Evolutionary conservation across 2,797 vertebrate species (phyloP).

Genomic region (Pangasius larnaudii): DNA sequence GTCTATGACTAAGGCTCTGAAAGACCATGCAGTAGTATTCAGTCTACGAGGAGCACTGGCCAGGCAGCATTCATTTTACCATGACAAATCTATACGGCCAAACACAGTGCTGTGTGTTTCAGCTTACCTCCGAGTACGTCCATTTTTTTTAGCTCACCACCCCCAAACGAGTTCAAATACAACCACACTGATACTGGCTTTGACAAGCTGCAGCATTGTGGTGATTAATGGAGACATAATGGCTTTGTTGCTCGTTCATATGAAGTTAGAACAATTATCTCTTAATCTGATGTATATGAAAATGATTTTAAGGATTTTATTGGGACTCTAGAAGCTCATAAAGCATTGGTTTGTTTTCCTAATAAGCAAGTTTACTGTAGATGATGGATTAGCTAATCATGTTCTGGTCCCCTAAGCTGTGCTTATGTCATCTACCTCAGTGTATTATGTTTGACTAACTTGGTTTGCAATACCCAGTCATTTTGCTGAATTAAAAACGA

Average conservation of each 20-base stretch:
- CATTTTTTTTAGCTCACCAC: constrained; percentile 36
- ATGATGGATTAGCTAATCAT: constrained; percentile 1
- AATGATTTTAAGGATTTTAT: constrained; percentile 8
- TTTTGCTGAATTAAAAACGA: background rate
- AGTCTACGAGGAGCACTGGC: constrained; percentile 80
- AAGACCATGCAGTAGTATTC: constrained; percentile 83
- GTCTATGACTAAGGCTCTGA: constrained; percentile 83
- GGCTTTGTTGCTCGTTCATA: constrained; percentile 40
- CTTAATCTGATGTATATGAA: background rate
- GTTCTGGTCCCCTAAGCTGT: background rate
- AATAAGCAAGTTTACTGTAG: background rate
- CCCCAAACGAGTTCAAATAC: constrained; percentile 69
- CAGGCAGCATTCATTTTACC: constrained; percentile 82
- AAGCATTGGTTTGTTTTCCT: background rate
- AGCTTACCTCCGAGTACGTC: constrained; percentile 35
- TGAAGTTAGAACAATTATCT: background rate
- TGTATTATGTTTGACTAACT: constrained; percentile 1
- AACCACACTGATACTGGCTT: constrained; percentile 74
- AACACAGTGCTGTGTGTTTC: constrained; percentile 86
- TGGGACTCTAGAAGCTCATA: background rate
- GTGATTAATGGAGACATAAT: constrained; percentile 49
- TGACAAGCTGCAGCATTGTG: constrained; percentile 37
- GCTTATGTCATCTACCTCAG: background rate
- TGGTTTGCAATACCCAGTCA: background rate
- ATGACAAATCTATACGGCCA: constrained; percentile 83